Evolutionary conservation across 1,140 invertebrate genomes (phyloP).

Genomic region (Caenorhabditis brenneri): DNA sequence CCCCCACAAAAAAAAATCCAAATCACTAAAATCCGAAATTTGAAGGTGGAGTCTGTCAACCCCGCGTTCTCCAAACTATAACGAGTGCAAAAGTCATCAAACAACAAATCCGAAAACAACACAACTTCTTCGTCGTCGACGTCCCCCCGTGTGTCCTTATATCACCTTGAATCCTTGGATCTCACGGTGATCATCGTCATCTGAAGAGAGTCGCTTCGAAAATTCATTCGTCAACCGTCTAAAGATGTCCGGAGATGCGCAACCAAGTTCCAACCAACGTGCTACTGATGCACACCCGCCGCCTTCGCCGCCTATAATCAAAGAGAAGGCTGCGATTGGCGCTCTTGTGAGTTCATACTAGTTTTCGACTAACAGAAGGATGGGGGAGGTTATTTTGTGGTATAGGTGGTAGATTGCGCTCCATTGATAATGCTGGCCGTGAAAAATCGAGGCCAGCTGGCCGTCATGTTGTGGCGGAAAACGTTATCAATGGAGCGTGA

Average conservation of each 20-base stretch:
- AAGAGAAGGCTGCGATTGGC: slow-evolving; percentile 32
- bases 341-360: slow-evolving; percentile 28
- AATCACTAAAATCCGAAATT: slow-evolving; percentile 13
- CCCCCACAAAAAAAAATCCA: background rate
- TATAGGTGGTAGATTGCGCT: no score
- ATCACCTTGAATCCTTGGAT: background rate
- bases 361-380: no score
- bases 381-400: no score
- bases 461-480: no score
- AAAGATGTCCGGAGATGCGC: slow-evolving; percentile 35
- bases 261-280: slow-evolving; percentile 38
- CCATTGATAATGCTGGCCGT: no score
- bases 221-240: background rate
- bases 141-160: background rate
- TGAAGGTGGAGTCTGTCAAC: slow-evolving; percentile 48
- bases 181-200: background rate
- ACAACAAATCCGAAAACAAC: background rate
- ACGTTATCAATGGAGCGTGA: no score
- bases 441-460: no score
- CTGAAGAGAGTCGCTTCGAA: slow-evolving; percentile 18
- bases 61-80: slow-evolving; percentile 35
- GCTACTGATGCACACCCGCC: slow-evolving; percentile 16
- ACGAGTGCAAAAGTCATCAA: slow-evolving; percentile 17
- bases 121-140: background rate
- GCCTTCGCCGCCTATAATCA: slow-evolving; percentile 22